These are phyloP conservation scores for Tetramorium simillimum DNA, from an alignment of 1,140 invertebrate species.

Conservation along the genomic window DNA sequence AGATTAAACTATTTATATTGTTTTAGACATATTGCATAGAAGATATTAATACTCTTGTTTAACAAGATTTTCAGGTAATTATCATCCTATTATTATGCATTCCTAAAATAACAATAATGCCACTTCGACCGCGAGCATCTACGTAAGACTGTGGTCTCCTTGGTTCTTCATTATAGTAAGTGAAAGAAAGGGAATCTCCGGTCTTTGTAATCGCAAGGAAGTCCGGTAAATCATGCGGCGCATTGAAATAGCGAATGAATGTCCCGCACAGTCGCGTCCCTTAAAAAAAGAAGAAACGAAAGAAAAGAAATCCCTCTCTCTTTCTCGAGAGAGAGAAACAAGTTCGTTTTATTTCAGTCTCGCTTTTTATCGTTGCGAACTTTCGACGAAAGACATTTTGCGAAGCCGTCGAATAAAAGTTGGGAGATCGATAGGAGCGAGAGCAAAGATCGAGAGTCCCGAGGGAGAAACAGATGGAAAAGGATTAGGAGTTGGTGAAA, in stretches of 20 bases:
- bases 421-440: conserved; percentile 37
- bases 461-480: conserved; percentile 18
- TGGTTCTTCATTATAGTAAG: neutral
- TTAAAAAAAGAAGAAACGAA: neutral
- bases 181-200: conserved; percentile 61
- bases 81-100: neutral
- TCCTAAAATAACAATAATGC: neutral
- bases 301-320: neutral
- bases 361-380: conserved; percentile 50
- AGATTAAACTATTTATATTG: neutral
- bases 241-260: conserved; percentile 67
- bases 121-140: neutral
- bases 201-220: conserved; percentile 55
- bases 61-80: neutral
- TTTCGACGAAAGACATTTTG: conserved; percentile 11
- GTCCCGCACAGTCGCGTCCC: conserved; percentile 40
- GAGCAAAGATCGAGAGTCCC: conserved; percentile 38
- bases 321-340: conserved; percentile 9
- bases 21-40: neutral
- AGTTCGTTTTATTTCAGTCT: conserved; percentile 49
- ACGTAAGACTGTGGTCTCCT: neutral
- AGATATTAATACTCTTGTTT: neutral
- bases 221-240: conserved; percentile 31
- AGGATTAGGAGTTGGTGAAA: conserved; percentile 33
- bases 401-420: conserved; percentile 25